Percentiles rank a stretch among this genome's conserved stretches.
phyloP scores from a whole-genome alignment of 2,113 vertebrate genomes.

The Gasterosteus aculeatus region DNA sequence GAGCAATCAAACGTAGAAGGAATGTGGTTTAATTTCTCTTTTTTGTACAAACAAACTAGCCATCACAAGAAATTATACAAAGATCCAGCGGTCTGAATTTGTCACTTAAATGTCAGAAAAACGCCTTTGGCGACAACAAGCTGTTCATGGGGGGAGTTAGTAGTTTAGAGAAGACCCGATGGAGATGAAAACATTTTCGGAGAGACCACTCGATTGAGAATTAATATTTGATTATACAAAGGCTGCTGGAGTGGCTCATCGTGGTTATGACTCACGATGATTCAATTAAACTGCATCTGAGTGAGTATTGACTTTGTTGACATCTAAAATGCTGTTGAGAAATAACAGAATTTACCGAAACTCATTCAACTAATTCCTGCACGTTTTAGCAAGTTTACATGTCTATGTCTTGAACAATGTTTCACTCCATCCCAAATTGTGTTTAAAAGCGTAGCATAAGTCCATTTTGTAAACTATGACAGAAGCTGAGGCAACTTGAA shows the following conservation, averaged over 20 bases:
- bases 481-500: background rate
- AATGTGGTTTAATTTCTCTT: constrained; percentile 5
- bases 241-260: background rate
- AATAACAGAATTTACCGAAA: background rate
- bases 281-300: background rate
- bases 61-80: constrained; percentile 14
- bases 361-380: background rate
- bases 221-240: constrained; percentile 4
- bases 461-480: background rate
- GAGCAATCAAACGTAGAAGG: background rate
- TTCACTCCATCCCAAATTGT: background rate
- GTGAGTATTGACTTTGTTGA: background rate
- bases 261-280: background rate
- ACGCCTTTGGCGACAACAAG: background rate
- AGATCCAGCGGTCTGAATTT: background rate
- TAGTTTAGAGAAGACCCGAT: constrained; percentile 36
- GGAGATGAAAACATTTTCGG: constrained; percentile 30
- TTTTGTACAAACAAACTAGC: background rate
- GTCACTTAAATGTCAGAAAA: background rate
- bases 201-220: background rate
- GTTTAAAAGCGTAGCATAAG: background rate
- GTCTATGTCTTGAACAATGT: background rate
- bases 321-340: background rate
- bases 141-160: constrained; percentile 39
- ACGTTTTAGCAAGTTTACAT: background rate